Percentiles rank a stretch among this genome's conserved stretches.
phyloP scores from a whole-genome alignment of 2,888 invertebrate genomes.

The Erpobdella octoculata region DNA sequence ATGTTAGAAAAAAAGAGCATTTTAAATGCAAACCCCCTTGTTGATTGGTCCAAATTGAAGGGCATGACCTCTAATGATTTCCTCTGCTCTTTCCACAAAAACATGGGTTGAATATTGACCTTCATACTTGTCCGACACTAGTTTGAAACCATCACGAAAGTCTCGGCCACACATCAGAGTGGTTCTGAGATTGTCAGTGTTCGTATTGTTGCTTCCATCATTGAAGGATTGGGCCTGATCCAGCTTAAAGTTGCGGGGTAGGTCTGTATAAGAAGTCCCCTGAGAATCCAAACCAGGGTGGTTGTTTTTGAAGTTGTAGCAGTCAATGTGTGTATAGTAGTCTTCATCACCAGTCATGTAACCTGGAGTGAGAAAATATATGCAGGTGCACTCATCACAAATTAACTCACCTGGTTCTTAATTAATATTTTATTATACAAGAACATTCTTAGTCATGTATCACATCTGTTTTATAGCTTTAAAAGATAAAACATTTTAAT shows the following conservation, averaged over 20 bases:
- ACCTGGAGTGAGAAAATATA: slow-evolving; percentile 26
- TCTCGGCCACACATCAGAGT: slow-evolving; percentile 40
- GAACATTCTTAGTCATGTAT: too few relatives aligned
- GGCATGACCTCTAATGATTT: slow-evolving; percentile 39
- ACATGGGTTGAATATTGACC: slow-evolving; percentile 36
- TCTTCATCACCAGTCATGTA: slow-evolving; percentile 49
- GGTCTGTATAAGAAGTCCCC: too few relatives aligned
- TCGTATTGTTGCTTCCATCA: neutral
- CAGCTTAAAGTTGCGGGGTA: too few relatives aligned
- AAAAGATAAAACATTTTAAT: too few relatives aligned
- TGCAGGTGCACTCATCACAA: too few relatives aligned
- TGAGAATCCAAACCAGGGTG: neutral
- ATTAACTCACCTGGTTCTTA: too few relatives aligned
- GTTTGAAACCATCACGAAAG: slow-evolving; percentile 40
- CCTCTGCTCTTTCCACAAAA: slow-evolving; percentile 40
- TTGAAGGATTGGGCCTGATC: too few relatives aligned
- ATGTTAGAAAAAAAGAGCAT: too few relatives aligned
- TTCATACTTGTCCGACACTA: slow-evolving; percentile 35
- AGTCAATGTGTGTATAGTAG: slow-evolving; percentile 44
- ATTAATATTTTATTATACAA: too few relatives aligned
- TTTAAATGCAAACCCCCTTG: too few relatives aligned
- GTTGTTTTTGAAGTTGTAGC: slow-evolving; percentile 14
- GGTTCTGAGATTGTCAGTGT: neutral
- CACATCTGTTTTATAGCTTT: too few relatives aligned
- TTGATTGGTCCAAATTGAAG: slow-evolving; percentile 33